phyloP scores from a whole-genome alignment of 2,113 vertebrate species.

The Protomyctophum bolini region DNA sequence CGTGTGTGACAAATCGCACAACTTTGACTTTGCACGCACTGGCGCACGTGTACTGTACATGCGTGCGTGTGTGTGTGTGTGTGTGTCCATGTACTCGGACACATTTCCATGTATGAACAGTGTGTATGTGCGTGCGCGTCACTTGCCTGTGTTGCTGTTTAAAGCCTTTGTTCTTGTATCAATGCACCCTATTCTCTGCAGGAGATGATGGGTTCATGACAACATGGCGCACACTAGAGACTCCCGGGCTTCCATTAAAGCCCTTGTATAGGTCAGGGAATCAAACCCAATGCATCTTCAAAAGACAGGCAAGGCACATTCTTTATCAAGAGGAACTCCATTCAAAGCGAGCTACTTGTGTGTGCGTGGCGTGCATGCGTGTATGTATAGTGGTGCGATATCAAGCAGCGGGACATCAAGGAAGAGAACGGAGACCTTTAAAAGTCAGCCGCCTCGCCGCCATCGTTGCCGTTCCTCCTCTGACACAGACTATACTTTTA shows the following conservation, averaged over 20 bases:
- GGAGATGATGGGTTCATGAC: slow-evolving; percentile 30
- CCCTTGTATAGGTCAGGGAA: slow-evolving; percentile 62
- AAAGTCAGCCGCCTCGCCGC: slow-evolving; percentile 70
- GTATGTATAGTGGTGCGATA: slow-evolving; percentile 41
- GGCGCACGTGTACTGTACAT: no score
- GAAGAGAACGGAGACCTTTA: slow-evolving; percentile 77
- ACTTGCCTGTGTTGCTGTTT: slow-evolving; percentile 9
- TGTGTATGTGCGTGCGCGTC: neutral
- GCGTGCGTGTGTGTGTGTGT: no score
- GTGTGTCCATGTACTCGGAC: no score
- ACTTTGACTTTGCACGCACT: no score
- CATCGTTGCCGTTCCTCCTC: slow-evolving; percentile 49
- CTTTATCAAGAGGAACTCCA: slow-evolving; percentile 65
- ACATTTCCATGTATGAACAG: slow-evolving; percentile 2
- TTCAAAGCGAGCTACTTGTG: slow-evolving; percentile 48
- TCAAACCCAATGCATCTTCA: slow-evolving; percentile 67
- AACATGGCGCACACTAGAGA: slow-evolving; percentile 30
- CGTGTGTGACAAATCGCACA: no score
- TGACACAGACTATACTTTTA: slow-evolving; percentile 67
- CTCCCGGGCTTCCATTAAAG: slow-evolving; percentile 44
- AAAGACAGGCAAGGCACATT: slow-evolving; percentile 51
- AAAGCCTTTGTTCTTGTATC: slow-evolving; percentile 37
- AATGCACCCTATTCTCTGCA: slow-evolving; percentile 31
- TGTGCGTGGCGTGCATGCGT: slow-evolving; percentile 14
- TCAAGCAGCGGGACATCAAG: slow-evolving; percentile 69